phyloP scores from a whole-genome alignment of 2,113 vertebrate species.

The Oenanthe melanoleuca region DNA sequence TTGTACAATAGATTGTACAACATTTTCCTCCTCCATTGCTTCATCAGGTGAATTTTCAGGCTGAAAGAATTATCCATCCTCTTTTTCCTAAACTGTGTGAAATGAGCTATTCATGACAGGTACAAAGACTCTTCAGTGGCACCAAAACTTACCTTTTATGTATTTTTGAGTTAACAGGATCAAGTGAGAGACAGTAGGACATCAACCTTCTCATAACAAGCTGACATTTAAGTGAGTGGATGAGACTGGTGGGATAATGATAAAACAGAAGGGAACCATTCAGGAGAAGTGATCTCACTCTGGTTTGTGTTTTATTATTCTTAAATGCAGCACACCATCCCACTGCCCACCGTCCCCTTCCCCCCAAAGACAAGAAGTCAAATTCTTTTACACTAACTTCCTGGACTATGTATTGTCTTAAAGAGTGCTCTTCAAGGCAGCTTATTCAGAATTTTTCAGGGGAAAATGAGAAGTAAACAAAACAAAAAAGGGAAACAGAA shows the following conservation, averaged over 20 bases:
- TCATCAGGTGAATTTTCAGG: background rate
- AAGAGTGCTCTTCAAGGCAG: background rate
- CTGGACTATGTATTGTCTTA: background rate
- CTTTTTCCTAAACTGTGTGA: background rate
- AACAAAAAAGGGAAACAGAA: background rate
- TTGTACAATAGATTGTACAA: background rate
- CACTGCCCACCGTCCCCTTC: accelerated
- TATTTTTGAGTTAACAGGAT: background rate
- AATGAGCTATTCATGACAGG: background rate
- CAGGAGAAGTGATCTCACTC: background rate
- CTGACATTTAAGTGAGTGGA: background rate
- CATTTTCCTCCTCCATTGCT: background rate
- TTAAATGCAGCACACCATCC: background rate
- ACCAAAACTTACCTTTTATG: background rate
- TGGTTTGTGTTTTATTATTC: background rate
- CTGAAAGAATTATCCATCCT: background rate
- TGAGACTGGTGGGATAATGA: background rate
- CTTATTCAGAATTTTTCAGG: background rate
- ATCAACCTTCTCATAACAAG: background rate
- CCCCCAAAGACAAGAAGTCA: background rate
- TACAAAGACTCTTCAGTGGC: background rate
- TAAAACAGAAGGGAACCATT: background rate
- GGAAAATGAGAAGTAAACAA: background rate
- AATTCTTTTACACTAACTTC: background rate
- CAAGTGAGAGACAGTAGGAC: background rate